Conservation (phyloP, 1,140 invertebrate genomes). For the Sitophilus oryzae region DNA sequence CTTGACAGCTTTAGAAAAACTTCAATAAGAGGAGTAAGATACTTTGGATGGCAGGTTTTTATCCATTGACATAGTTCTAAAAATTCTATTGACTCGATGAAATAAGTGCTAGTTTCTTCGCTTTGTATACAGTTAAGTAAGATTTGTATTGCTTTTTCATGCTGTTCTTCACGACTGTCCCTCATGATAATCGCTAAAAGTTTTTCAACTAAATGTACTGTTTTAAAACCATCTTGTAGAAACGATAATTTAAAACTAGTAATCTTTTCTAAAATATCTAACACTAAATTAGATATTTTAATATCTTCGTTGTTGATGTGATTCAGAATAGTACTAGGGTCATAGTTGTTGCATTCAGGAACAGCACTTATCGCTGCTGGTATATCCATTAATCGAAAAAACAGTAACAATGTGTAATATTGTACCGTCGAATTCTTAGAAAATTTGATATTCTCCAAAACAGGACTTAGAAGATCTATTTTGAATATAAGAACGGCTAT, state of each 20-base stretch:
- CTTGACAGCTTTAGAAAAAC: slow-evolving; percentile 29
- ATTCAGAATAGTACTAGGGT: slow-evolving; percentile 18
- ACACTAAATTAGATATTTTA: slow-evolving; percentile 13
- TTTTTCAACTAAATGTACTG: slow-evolving; percentile 26
- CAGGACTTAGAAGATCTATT: slow-evolving; percentile 24
- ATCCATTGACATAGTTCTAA: slow-evolving; percentile 34
- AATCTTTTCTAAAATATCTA: slow-evolving; percentile 26
- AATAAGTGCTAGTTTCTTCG: slow-evolving; percentile 28
- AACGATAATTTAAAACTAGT: slow-evolving; percentile 23
- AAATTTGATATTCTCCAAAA: slow-evolving; percentile 25
- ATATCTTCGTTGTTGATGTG: slow-evolving; percentile 21
- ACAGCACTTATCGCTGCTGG: slow-evolving; percentile 21
- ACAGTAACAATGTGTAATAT: slow-evolving; percentile 20
- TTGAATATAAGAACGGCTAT: slow-evolving; percentile 25
- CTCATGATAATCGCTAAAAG: slow-evolving; percentile 30
- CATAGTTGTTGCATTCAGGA: slow-evolving; percentile 21
- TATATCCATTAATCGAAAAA: slow-evolving; percentile 26
- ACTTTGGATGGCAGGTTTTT: slow-evolving; percentile 28
- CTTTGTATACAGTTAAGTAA: slow-evolving; percentile 28
- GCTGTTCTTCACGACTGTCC: slow-evolving; percentile 12
- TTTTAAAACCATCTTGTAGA: slow-evolving; percentile 21
- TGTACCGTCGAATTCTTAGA: slow-evolving; percentile 23
- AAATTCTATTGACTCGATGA: slow-evolving; percentile 32
- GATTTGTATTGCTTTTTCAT: slow-evolving; percentile 22
- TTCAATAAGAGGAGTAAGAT: slow-evolving; percentile 15